Percentiles rank a stretch among this genome's conserved stretches.
Conservation (phyloP, 2,888 invertebrate genomes). For the Dromius quadrimaculatus region DNA sequence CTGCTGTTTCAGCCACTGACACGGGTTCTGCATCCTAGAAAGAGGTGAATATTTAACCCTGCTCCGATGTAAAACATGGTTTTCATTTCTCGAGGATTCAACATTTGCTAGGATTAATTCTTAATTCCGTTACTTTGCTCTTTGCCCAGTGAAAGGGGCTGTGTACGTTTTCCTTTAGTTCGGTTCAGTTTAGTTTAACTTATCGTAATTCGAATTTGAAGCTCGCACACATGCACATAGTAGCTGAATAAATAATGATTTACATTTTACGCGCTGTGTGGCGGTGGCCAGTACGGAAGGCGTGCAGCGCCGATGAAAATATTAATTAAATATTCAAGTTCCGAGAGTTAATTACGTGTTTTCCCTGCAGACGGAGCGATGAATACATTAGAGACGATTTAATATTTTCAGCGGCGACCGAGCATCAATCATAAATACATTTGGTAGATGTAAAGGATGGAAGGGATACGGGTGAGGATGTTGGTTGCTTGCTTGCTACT, state of each 20-base stretch:
- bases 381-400: slow-evolving; percentile 52
- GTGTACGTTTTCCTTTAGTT: not conserved
- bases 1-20: slow-evolving; percentile 47
- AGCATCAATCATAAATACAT: slow-evolving; percentile 50
- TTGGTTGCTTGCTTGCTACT: too few relatives aligned
- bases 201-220: slow-evolving; percentile 7
- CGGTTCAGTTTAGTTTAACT: not conserved
- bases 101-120: slow-evolving; percentile 52
- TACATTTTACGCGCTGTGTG: slow-evolving; percentile 20
- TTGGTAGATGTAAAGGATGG: slow-evolving; percentile 24
- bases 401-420: slow-evolving; percentile 45
- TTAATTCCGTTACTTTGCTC: slow-evolving; percentile 47
- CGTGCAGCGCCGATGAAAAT: slow-evolving; percentile 34
- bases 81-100: slow-evolving; percentile 52
- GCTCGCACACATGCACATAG: not conserved
- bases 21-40: slow-evolving; percentile 51
- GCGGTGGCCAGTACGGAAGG: not conserved
- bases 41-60: slow-evolving; percentile 50
- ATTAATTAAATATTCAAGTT: slow-evolving; percentile 51
- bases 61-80: slow-evolving; percentile 47
- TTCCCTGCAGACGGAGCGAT: slow-evolving; percentile 44
- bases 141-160: not conserved
- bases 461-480: slow-evolving; percentile 5
- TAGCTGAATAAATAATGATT: slow-evolving; percentile 46
- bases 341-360: slow-evolving; percentile 49